A percentile compares a stretch with the other conserved stretches of the same genome.
phyloP scores from a whole-genome alignment of 2,888 invertebrate genomes.

The Acleris laterana region DNA sequence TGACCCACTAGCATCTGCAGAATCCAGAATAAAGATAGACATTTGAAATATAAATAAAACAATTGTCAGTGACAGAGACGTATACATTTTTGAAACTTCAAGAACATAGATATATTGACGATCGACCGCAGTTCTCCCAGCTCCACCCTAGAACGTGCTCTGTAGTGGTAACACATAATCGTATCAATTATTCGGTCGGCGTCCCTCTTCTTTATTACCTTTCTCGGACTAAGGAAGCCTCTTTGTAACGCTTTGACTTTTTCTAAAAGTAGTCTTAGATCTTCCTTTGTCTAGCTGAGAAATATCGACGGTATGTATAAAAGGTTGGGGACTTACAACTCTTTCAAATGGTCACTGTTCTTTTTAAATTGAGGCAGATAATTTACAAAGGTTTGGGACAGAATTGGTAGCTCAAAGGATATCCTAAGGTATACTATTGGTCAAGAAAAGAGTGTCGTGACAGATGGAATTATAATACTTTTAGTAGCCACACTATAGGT shows the following conservation, averaged over 20 bases:
- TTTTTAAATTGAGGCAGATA: conserved; percentile 8
- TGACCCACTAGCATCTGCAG: too few species aligned
- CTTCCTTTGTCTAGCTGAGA: conserved; percentile 36
- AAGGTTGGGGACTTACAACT: conserved; percentile 20
- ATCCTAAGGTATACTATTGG: too few species aligned
- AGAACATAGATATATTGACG: too few species aligned
- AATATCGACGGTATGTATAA: conserved; percentile 19
- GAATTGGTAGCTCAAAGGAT: too few species aligned
- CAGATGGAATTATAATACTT: too few species aligned
- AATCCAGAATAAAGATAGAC: too few species aligned
- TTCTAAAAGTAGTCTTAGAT: conserved; percentile 40
- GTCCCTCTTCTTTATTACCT: conserved; percentile 78
- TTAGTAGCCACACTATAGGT: too few species aligned
- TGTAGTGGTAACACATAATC: conserved; percentile 74
- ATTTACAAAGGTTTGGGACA: neutral
- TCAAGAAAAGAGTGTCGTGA: too few species aligned
- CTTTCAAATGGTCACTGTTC: conserved; percentile 20
- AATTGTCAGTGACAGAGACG: too few species aligned
- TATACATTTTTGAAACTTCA: too few species aligned
- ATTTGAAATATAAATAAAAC: too few species aligned
- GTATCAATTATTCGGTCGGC: conserved; percentile 81
- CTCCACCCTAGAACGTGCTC: conserved; percentile 44
- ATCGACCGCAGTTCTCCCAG: conserved; percentile 19
- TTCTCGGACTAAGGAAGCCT: conserved; percentile 56
- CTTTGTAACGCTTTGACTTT: conserved; percentile 45